phyloP scores from a whole-genome alignment of 2,888 invertebrate species.

The Hipparchia semele region DNA sequence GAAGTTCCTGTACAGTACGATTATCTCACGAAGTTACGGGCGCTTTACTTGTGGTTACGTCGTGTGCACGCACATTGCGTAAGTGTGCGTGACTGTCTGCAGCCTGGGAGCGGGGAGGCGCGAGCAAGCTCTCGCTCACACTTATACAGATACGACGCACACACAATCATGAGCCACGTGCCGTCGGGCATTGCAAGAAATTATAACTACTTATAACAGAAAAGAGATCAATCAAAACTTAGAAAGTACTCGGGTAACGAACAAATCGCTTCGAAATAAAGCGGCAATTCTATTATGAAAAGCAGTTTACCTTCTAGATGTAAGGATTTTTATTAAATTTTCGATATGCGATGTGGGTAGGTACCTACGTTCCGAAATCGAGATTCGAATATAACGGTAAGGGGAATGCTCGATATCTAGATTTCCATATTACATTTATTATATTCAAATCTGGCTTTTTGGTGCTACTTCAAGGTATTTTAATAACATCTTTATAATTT shows the following conservation, averaged over 20 bases:
- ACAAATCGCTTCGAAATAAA: slow-evolving; percentile 48
- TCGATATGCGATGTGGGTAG: slow-evolving; percentile 60
- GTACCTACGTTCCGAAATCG: slow-evolving; percentile 62
- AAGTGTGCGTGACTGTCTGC: no score
- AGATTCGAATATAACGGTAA: slow-evolving; percentile 64
- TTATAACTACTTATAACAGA: no score
- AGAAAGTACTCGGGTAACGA: slow-evolving; percentile 6
- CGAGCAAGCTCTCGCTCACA: no score
- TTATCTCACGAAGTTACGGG: no score
- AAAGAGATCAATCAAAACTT: background rate
- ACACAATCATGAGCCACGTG: no score
- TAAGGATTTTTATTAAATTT: slow-evolving; percentile 71
- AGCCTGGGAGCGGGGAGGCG: no score
- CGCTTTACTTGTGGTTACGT: no score
- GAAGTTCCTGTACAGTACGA: no score
- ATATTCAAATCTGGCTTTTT: slow-evolving; percentile 26
- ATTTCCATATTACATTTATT: slow-evolving; percentile 35
- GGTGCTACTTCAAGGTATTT: background rate
- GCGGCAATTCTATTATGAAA: slow-evolving; percentile 44
- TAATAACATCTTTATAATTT: background rate
- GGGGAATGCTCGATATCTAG: slow-evolving; percentile 39
- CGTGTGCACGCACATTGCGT: no score
- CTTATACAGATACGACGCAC: no score
- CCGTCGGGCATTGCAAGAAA: no score
- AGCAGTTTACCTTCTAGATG: slow-evolving; percentile 53